Evolutionary conservation across 2,113 vertebrate species (phyloP).

Genomic region (Scomber japonicus): DNA sequence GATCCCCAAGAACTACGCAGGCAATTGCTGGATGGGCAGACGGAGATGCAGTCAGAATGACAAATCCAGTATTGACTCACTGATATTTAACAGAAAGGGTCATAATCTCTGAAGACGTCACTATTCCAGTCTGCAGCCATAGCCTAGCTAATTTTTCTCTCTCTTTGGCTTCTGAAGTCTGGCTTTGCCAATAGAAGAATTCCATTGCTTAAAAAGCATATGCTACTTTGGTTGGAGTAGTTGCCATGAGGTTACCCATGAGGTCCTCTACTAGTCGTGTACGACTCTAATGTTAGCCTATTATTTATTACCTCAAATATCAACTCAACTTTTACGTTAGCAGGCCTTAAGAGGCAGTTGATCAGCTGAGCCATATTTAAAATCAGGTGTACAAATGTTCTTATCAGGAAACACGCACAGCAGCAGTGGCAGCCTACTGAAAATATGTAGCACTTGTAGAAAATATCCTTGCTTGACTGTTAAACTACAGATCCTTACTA

Average conservation of each 20-base stretch:
- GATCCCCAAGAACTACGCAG: conserved; percentile 87
- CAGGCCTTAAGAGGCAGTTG: not conserved
- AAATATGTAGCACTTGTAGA: conserved; percentile 11
- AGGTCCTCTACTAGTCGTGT: too few species aligned
- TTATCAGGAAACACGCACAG: not conserved
- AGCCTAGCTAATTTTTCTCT: not conserved
- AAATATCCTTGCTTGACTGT: conserved; percentile 22
- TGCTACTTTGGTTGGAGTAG: not conserved
- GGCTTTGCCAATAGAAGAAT: not conserved
- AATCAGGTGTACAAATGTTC: conserved; percentile 23
- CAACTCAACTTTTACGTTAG: not conserved
- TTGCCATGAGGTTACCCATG: not conserved
- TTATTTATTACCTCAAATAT: conserved; percentile 34
- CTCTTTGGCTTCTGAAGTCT: not conserved
- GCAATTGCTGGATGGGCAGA: conserved; percentile 81
- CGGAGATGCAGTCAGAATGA: conserved; percentile 3
- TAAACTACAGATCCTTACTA: conserved; percentile 12
- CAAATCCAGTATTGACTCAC: not conserved
- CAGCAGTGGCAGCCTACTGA: conserved; percentile 23
- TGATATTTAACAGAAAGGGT: not conserved
- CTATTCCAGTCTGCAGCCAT: not conserved
- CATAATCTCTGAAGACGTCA: not conserved
- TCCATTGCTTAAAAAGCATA: not conserved
- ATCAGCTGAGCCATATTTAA: not conserved
- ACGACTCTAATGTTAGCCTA: not conserved